Evolutionary conservation across 2,888 invertebrate genomes (phyloP).

Genomic region (Rhabditophanes sp.): DNA sequence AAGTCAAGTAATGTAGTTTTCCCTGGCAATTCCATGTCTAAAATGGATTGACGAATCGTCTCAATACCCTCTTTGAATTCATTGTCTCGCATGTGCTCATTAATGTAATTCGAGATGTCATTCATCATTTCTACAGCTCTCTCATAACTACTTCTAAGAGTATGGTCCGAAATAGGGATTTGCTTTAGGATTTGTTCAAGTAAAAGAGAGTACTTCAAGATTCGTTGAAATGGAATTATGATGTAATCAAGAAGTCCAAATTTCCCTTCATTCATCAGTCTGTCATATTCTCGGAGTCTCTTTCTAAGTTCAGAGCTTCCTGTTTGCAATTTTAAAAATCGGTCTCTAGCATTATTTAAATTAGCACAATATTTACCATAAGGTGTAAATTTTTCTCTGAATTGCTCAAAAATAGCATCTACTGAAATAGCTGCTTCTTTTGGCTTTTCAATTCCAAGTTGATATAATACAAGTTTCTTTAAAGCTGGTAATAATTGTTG

Average conservation of each 20-base stretch:
- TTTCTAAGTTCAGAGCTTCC: too few species aligned
- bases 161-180: constrained; percentile 3
- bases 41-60: too few species aligned
- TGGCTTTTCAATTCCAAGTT: too few species aligned
- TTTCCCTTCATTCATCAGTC: constrained; percentile 65
- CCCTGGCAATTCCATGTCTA: constrained; percentile 1
- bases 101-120: constrained; percentile 58
- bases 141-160: constrained; percentile 50
- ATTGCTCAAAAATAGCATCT: constrained; percentile 55
- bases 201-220: constrained; percentile 86
- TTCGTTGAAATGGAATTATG: constrained; percentile 92
- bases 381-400: constrained; percentile 71
- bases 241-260: constrained; percentile 84
- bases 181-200: constrained; percentile 54
- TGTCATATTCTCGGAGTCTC: too few species aligned
- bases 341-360: too few species aligned
- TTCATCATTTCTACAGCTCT: constrained; percentile 53
- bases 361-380: too few species aligned
- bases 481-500: too few species aligned
- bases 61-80: constrained; percentile 75
- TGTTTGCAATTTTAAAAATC: too few species aligned
- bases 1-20: constrained; percentile 53
- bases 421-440: too few species aligned
- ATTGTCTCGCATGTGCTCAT: constrained; percentile 89
- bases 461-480: too few species aligned